Evolutionary conservation across 2,797 vertebrate genomes (phyloP).

Genomic region (Danio aesculapii): DNA sequence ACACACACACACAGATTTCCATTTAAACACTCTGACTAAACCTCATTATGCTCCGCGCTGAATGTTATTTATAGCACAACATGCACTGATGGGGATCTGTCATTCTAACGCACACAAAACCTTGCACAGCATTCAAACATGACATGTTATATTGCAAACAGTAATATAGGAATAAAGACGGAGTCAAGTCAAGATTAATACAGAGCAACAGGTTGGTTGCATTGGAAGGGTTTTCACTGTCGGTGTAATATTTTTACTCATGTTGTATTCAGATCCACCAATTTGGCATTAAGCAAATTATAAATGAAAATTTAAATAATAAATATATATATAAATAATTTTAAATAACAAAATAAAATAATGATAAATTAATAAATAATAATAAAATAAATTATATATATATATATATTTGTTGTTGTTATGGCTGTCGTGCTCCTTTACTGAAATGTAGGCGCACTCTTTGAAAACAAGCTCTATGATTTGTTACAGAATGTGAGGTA

Average conservation of each 20-base stretch:
- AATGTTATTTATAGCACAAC: slow-evolving; percentile 62
- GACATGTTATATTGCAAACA: slow-evolving; percentile 11
- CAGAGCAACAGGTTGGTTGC: slow-evolving; percentile 9
- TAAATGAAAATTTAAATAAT: too few species aligned
- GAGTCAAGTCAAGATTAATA: background rate
- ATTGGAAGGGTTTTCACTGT: background rate
- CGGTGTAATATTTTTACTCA: too few species aligned
- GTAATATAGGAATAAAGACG: background rate
- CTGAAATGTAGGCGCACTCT: background rate
- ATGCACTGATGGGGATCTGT: slow-evolving; percentile 48
- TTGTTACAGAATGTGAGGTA: background rate
- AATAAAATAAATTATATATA: too few species aligned
- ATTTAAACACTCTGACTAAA: slow-evolving; percentile 60
- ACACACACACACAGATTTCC: slow-evolving; percentile 37
- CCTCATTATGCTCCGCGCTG: slow-evolving; percentile 52
- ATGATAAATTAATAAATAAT: too few species aligned
- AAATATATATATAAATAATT: too few species aligned
- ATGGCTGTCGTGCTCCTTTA: background rate
- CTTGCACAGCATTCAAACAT: slow-evolving; percentile 32
- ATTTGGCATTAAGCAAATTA: too few species aligned
- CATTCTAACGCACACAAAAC: slow-evolving; percentile 36
- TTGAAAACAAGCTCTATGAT: background rate
- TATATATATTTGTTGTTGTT: too few species aligned
- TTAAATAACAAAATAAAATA: too few species aligned
- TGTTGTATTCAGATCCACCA: too few species aligned